Base-by-base conservation (phyloP, 2,113 vertebrate species). In the Sebastes schlegelii region DNA sequence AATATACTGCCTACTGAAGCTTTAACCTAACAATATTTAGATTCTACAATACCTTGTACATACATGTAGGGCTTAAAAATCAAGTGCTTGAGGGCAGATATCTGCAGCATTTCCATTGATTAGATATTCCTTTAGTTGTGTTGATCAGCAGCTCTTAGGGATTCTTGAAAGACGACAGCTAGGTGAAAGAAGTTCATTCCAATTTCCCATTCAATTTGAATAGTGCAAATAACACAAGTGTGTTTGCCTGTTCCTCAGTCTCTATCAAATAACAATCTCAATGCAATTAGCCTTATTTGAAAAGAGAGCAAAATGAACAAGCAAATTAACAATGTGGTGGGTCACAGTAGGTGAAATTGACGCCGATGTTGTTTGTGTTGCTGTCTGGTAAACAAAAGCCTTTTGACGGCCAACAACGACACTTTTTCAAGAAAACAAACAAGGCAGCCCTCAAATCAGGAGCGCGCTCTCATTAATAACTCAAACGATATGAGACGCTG, bases 301-400 rank as follows among this genome's bases (percentile, higher is more conserved):
- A 82, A 85, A 66, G 61, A 77, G 63, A 75, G 63, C 61, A 83
- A 87, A 90, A 74, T 42, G 60, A 88, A 76, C 74, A 55, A 83
- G 78, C 85, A 88, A 87, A 91, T 88, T 87, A 89, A 77, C 85
- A 88, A 72, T 67, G 83, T 43, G 78, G 84, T 34, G 82, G 92
- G 90, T 90, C 91, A 83, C 87, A 88, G 91, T 79, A 77, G 90
- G 90, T 84, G 89, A 86, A 93, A 94, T 91, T 84, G 83, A 92
- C 82, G 45, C 77, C 19, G 63, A 63, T 82, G 89, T 85, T 90
- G 87, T 92, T 92, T 93, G 86, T 87, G 86, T 91, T 74, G 55
- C 73, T 77, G 72, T 86, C 89, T 82, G 69, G 48, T 91, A 91
- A 94, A 95, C 90, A 91, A 93, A 91, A 91, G 71, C 72, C 78